Evolutionary conservation across 1,140 invertebrate species (phyloP).

Genomic region (Pseudoatta argentina): DNA sequence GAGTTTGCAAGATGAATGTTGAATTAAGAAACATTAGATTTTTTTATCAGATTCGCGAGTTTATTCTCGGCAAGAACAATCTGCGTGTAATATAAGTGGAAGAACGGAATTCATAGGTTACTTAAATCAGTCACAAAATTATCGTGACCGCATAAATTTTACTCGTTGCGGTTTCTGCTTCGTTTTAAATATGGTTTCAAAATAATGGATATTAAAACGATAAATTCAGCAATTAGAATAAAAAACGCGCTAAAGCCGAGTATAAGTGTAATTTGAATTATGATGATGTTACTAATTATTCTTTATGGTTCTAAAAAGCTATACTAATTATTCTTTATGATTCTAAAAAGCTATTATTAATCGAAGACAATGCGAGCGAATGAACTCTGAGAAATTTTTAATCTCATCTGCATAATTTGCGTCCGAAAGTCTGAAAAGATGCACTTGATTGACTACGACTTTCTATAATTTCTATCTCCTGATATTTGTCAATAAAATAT

Average conservation of each 20-base stretch:
- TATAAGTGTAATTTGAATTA: neutral
- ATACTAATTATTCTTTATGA: no score
- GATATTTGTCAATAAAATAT: neutral
- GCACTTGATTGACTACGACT: neutral
- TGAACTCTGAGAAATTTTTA: conserved; percentile 7
- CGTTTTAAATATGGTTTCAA: neutral
- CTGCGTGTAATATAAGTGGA: neutral
- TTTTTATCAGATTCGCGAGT: neutral
- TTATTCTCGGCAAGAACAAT: neutral
- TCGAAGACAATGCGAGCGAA: neutral
- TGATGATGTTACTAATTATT: neutral
- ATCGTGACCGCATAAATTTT: conserved; percentile 11
- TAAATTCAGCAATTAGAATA: neutral
- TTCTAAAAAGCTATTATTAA: neutral
- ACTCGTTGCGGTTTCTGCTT: neutral
- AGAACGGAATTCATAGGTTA: neutral
- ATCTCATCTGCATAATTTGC: neutral
- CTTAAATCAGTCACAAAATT: conserved; percentile 24
- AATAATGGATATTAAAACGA: neutral
- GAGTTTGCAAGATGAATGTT: neutral
- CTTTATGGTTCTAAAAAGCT: neutral
- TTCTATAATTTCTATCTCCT: neutral
- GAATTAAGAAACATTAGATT: neutral
- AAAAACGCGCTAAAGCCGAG: neutral
- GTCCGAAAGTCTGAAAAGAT: neutral